phyloP scores from a whole-genome alignment of 1,140 invertebrate genomes.

The Dinoponera quadriceps region DNA sequence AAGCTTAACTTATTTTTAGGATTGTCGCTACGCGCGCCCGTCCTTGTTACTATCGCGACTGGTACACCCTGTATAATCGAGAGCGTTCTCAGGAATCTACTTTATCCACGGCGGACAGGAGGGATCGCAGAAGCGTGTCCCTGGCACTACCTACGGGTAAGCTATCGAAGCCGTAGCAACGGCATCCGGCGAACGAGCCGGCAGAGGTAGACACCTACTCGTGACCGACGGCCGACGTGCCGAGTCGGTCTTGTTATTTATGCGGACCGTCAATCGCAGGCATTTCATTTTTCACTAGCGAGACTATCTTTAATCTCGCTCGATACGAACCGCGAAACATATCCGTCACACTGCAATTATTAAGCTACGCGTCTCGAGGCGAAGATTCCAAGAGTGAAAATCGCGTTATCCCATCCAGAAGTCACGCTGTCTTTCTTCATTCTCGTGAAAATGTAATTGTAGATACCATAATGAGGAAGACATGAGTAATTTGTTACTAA shows the following conservation, averaged over 20 bases:
- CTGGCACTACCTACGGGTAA: conserved; percentile 62
- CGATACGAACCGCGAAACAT: conserved; percentile 59
- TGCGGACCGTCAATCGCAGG: conserved; percentile 16
- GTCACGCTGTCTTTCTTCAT: too few relatives aligned
- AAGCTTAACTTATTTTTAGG: not conserved
- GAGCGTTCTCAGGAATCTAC: conserved; percentile 50
- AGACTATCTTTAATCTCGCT: conserved; percentile 71
- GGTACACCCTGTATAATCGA: too few relatives aligned
- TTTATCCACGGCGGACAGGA: conserved; percentile 68
- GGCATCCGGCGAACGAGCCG: conserved; percentile 37
- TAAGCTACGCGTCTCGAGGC: not conserved
- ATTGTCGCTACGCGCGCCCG: not conserved
- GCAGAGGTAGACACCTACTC: conserved; percentile 73
- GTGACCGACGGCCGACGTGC: not conserved
- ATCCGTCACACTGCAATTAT: conserved; percentile 36
- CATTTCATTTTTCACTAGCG: conserved; percentile 65
- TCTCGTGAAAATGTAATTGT: too few relatives aligned
- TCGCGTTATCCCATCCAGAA: too few relatives aligned
- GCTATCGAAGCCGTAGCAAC: conserved; percentile 40
- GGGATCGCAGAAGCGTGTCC: not conserved
- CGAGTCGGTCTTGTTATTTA: conserved; percentile 49
- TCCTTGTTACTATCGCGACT: not conserved
- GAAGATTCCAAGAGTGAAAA: too few relatives aligned
- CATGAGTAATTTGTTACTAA: too few relatives aligned
- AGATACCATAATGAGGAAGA: too few relatives aligned